phyloP scores from a whole-genome alignment of 2,797 vertebrate genomes.

The Varecia variegata region DNA sequence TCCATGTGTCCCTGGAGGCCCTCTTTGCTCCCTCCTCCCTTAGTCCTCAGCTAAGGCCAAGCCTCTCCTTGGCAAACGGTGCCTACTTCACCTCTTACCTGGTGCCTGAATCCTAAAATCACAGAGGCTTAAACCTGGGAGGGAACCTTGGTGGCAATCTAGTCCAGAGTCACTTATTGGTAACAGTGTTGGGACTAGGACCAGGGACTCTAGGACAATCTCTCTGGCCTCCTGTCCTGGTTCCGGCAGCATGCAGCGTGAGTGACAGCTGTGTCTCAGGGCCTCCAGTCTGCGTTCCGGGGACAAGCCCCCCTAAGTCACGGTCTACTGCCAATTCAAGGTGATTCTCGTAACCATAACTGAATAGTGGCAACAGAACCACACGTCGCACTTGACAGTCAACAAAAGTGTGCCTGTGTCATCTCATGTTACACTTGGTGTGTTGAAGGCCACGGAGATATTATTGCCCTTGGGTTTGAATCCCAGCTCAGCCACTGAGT shows the following conservation, averaged over 20 bases:
- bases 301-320: neutral
- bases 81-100: neutral
- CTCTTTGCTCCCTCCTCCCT: neutral
- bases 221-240: neutral
- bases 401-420: rapidly evolving
- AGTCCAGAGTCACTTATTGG: neutral
- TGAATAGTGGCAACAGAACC: neutral
- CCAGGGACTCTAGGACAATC: neutral
- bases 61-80: neutral
- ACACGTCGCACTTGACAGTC: neutral
- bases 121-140: neutral
- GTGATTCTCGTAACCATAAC: neutral
- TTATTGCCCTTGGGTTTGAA: neutral
- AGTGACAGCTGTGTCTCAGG: neutral
- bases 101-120: neutral
- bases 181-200: neutral
- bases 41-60: neutral
- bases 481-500: neutral
- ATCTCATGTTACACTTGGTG: rapidly evolving
- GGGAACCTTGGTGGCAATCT: neutral
- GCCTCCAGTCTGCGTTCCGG: neutral
- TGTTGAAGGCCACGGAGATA: neutral
- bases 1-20: rapidly evolving
- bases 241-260: neutral
- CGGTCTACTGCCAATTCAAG: neutral